Evolutionary conservation across 2,797 vertebrate genomes (phyloP), one percentile per base, ranked within the genome.

Genomic region (Smutsia temminckii): DNA sequence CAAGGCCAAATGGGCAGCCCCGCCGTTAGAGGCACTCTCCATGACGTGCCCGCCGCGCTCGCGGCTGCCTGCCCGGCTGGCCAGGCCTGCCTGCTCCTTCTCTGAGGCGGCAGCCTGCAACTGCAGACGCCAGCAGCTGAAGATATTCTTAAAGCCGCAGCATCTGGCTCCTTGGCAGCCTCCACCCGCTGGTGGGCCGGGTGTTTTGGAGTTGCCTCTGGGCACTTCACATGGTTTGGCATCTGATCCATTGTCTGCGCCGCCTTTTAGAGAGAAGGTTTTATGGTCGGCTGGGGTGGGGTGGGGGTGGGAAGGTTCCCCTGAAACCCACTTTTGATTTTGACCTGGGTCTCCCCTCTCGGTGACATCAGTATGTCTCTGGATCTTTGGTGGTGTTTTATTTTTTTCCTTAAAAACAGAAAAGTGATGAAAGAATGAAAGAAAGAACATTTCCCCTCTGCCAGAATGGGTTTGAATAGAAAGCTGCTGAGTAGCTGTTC

Each of bases 111-210:
- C 98, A 98, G 97, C 97, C 98, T 97, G 93, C 95, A 95, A 96
- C 96, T 98, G 98, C 97, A 98, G 98, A 98, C 98, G 98, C 98
- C 98, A 98, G 98, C 98, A 98, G 98, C 32, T 95, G 98, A 98
- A 98, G 98, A 98, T 98, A 98, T 98, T 98, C 98, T 98, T 98
- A 98, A 98, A 98, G 98, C 98, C 98, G 96, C 97, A 98, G 98
- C 98, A 98, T 98, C 98, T 98, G 98, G 98, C 97, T 98, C 97
- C 96, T 98, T 98, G 98, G 98, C 98, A 98, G 98, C 97, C 97
- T 98, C 97, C 95, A 95, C 97, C 98, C 97, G 96, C 98, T 98
- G 98, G 98, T 98, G 98, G 98, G 98, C 98, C 94, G 98, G 98
- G 98, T 98, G 98, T 98, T 98, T 98, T 97, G 96, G 98, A 98